A percentile compares a stretch with the other conserved stretches of the same genome.
These are phyloP conservation scores for Coreius guichenoti DNA, from an alignment of 2,797 vertebrate species.

Conservation along the genomic window DNA sequence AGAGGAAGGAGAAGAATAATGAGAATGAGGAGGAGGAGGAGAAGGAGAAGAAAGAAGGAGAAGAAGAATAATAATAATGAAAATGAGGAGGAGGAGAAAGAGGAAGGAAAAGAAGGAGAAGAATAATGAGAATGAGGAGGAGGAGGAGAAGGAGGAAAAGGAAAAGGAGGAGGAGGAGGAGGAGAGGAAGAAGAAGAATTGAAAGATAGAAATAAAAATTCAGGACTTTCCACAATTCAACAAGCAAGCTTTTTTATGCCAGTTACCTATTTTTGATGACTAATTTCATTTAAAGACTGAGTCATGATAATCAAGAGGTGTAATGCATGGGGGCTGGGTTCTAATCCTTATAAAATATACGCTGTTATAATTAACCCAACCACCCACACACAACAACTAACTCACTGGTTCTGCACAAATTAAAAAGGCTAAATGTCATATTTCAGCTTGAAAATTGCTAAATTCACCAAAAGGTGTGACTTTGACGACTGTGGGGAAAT, in stretches of 20 bases:
- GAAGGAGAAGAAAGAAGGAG: no score
- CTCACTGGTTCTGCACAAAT: background rate
- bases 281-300: background rate
- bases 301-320: background rate
- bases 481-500: background rate
- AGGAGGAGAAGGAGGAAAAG: no score
- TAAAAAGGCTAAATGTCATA: background rate
- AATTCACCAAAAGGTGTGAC: background rate
- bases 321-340: background rate
- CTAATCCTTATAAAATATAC: background rate
- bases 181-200: no score
- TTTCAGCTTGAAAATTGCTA: background rate
- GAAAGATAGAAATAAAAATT: background rate
- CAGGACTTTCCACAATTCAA: background rate
- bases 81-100: no score
- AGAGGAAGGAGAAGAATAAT: no score
- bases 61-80: no score
- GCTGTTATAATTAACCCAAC: background rate
- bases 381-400: background rate
- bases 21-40: fast-evolving
- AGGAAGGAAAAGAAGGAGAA: no score
- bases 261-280: background rate
- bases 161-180: fast-evolving
- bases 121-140: no score
- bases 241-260: background rate